Evolutionary conservation across 2,888 invertebrate genomes (phyloP).

Genomic region (Venusia cambrica): DNA sequence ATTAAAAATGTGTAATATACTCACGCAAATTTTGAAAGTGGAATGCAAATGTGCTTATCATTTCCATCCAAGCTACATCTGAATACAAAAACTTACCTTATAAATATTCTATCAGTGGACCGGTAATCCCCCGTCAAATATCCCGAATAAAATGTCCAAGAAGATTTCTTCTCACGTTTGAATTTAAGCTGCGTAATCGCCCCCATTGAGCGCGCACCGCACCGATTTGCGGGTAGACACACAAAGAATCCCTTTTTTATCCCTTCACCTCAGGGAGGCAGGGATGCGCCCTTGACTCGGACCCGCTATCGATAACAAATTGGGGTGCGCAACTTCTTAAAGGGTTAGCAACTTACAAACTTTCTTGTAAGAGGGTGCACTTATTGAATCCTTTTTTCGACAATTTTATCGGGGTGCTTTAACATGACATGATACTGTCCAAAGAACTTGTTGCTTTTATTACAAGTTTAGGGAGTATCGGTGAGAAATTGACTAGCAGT

Average conservation of each 20-base stretch:
- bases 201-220: constrained; percentile 53
- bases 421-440: constrained; percentile 32
- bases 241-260: constrained; percentile 71
- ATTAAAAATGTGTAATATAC: too few species aligned
- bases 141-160: constrained; percentile 28
- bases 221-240: constrained; percentile 69
- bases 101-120: constrained; percentile 22
- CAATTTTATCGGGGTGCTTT: constrained; percentile 30
- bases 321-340: constrained; percentile 57
- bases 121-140: constrained; percentile 20
- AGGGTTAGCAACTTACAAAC: constrained; percentile 61
- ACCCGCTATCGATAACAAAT: constrained; percentile 75
- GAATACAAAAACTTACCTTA: constrained; percentile 7
- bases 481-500: constrained; percentile 15
- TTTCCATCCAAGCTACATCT: constrained; percentile 11
- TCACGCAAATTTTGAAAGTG: too few species aligned
- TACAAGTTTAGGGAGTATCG: constrained; percentile 20
- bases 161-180: constrained; percentile 54
- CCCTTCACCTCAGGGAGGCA: constrained; percentile 40
- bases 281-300: constrained; percentile 52
- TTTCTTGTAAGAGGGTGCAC: constrained; percentile 51
- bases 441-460: constrained; percentile 34
- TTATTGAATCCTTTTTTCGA: constrained; percentile 33
- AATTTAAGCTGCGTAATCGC: constrained; percentile 58
- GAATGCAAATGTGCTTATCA: constrained; percentile 8